Evolutionary conservation across 1,140 invertebrate species (phyloP), one percentile per base, ranked within the genome.

Genomic region (Heliconius himera): DNA sequence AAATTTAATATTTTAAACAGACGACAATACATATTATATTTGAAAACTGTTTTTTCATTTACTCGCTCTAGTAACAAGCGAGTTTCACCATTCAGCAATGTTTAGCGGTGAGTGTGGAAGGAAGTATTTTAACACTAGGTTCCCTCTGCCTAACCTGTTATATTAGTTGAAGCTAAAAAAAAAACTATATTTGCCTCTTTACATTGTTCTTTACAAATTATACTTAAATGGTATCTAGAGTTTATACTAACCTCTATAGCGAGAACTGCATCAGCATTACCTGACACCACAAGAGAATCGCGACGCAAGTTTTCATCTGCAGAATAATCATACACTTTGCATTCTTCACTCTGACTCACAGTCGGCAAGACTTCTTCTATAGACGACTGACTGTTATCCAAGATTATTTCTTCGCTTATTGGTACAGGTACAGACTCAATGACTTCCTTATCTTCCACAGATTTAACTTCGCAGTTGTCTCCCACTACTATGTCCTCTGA

Each of bases 401-500:
- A 74, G 79, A 94, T 93, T 70, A 93, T 87, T 71, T 93, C 93
- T 82, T 94, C 93, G 85, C 78, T 86, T 60, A 93, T 87, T 13
- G 86, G 38, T 13, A 85, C 80, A 41, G 83, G 80, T 18, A 79
- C 54, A 76, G 76, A 85, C 54, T 83, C 85, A 33, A 81, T 75
- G 18, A 73, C 38, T 71, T 89, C 89, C 76, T 90, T 91, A 66
- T 89, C 88, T 74, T 84, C 84, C 56, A 66, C 54, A 56, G 56
- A 82, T 74, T 93, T 93, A 0, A 87, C 74, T 74, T 92, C 92
- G 84, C 85, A 92, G 56, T 76, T 86, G 70, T 92, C 91, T 11
- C 88, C 91, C 81, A 94, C 92, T 26, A 92, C 88, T 70, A 94
- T 94, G 73, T 94, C 93, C 84, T 93, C 93, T 5, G 92, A 94